Conservation (phyloP, 2,888 invertebrate species). For the Diachrysia chrysitis region DNA sequence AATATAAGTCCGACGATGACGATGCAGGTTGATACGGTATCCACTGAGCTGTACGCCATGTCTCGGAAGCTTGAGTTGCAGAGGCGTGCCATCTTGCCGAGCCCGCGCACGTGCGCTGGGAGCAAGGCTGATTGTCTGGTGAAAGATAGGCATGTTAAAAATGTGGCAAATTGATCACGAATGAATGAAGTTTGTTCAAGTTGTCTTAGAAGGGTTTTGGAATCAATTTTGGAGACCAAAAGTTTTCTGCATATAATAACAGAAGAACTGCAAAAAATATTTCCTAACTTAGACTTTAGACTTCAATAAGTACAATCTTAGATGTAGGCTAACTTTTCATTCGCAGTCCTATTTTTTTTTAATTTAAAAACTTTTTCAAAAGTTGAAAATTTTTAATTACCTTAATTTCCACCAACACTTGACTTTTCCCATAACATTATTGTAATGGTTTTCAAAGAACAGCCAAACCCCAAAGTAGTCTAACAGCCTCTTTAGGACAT, state of each 20-base stretch:
- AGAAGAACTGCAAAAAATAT: too few relatives aligned
- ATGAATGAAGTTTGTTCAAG: too few relatives aligned
- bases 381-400: too few relatives aligned
- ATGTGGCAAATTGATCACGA: background rate
- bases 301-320: too few relatives aligned
- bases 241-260: too few relatives aligned
- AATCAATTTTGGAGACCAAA: too few relatives aligned
- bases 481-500: slow-evolving; percentile 88
- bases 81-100: slow-evolving; percentile 92
- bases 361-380: too few relatives aligned
- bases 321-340: too few relatives aligned
- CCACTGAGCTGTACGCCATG: slow-evolving; percentile 93
- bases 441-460: slow-evolving; percentile 83
- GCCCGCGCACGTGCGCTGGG: slow-evolving; percentile 93
- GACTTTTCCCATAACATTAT: slow-evolving; percentile 77
- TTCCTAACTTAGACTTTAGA: too few relatives aligned
- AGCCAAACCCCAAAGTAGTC: slow-evolving; percentile 87
- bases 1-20: slow-evolving; percentile 96
- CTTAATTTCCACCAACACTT: slow-evolving; percentile 91
- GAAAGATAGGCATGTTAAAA: background rate
- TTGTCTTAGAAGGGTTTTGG: too few relatives aligned
- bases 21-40: slow-evolving; percentile 95
- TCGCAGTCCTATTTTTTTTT: too few relatives aligned
- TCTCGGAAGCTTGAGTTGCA: slow-evolving; percentile 90
- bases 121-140: slow-evolving; percentile 90